Base-by-base conservation (phyloP, 2,888 invertebrate genomes). In the Aspidiotus destructor region DNA sequence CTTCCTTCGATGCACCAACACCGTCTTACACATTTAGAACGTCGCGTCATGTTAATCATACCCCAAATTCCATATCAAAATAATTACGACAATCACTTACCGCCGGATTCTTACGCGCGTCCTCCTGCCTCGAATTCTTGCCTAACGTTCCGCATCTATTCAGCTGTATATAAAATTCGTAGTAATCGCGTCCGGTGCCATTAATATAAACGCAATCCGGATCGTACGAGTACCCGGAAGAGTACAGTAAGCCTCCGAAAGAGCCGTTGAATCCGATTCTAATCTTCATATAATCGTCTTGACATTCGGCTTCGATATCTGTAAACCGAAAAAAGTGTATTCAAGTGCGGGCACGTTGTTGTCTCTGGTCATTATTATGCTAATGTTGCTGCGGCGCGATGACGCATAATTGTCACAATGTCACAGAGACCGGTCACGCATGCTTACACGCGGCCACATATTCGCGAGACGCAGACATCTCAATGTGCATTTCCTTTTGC, bases 301-400 rank as follows among this genome's bases (percentile, higher is more conserved):
- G 93, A 75, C 94, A 94, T 78, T 94, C 94, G 0, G 94, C 94
- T 79, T 93, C 92, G 74, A 94, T 92, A 80, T 93, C 93, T 94
- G 81, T 48, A 13, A 48, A 13, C n/a, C n/a, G 48, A 48, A 57
- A 57, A 17, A 57, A 57, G 15, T 17, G 57, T 28, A 28, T 28
- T 28, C 28, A 28, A 28, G 28, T 13, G 48, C 48, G 48, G 6
- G n/a, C n/a, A 48, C 17, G 13, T 52, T 54, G 7, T 48, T 2
- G 15, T n/a, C n/a, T 64, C 55, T 10, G 40, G 41, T 41, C 40
- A n/a, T 17, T 41, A 63, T 52, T 44, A 63, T 41, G 40, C 48
- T 44, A 53, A 52, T 64, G 28, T 62, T 52, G 62, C 40, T 52
- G 44, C 60, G 28, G 44, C n/a, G 60, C 60, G 60, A 28, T 28